Evolutionary conservation across 2,888 invertebrate genomes (phyloP), one percentile per base, ranked within the genome.

Genomic region (Lasioglossum morio): DNA sequence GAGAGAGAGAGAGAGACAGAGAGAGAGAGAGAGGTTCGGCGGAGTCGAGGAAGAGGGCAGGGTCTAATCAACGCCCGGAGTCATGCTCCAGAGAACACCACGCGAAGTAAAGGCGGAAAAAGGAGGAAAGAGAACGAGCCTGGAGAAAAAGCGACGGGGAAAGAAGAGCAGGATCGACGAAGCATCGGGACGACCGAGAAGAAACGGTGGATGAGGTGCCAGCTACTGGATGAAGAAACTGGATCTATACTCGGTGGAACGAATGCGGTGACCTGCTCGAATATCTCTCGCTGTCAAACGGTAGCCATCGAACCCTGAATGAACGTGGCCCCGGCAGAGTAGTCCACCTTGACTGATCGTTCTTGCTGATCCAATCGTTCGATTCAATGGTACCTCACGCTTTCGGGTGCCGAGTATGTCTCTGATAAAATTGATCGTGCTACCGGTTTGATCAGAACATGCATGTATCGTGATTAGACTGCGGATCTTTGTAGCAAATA

Each of bases 31-130:
- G 69, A 14, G 40, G n/a, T 23, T 23, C 37, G 7, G 66, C 34
- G 48, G 77, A 77, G 77, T 48, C 63, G 79, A 89, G 89, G 85
- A 81, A 82, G 88, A 84, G 23, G 79, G 87, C 87, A 82, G 89
- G 87, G 93, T 93, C 94, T 95, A 95, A 95, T 95, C 95, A 95
- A 94, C 94, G 94, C 94, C 94, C 94, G 91, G 92, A 93, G 94
- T 94, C 93, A 94, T 94, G 94, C 94, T 94, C 92, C 93, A 92
- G 91, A 92, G 94, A 93, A 88, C 93, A 93, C 89, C 76, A 88
- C 82, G 77, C 72, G 82, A 82, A 87, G 90, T 87, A 89, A 84
- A 89, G 84, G 85, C 72, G 79, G 87, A 88, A 82, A 88, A 77
- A 72, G 75, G 79, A 34, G 82, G 79, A 77, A 30, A 78, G 73